phyloP scores from a whole-genome alignment of 1,140 invertebrate genomes.

The Magallana ariakensis region DNA sequence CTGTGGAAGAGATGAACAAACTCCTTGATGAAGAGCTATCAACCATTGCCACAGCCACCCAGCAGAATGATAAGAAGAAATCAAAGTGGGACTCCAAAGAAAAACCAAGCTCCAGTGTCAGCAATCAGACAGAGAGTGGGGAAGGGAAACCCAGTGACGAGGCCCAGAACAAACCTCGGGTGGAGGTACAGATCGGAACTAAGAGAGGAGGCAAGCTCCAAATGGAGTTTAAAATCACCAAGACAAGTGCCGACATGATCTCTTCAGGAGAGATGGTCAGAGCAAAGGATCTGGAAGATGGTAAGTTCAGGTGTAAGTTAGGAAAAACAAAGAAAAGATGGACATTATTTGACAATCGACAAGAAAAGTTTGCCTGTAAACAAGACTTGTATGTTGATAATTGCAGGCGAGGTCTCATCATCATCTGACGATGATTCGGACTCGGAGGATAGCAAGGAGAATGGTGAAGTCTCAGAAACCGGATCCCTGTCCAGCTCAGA shows the following conservation, averaged over 20 bases:
- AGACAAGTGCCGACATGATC: slow-evolving; percentile 63
- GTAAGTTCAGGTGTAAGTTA: slow-evolving; percentile 38
- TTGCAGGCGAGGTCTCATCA: slow-evolving; percentile 60
- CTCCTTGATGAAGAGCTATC: slow-evolving; percentile 78
- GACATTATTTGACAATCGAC: too few relatives aligned
- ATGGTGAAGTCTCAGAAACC: slow-evolving; percentile 63
- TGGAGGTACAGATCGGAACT: slow-evolving; percentile 57
- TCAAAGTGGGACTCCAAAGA: slow-evolving; percentile 44
- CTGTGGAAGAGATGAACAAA: slow-evolving; percentile 78
- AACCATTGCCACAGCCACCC: background rate
- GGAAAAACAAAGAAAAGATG: background rate
- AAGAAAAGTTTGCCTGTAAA: too few relatives aligned
- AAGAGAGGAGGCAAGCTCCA: slow-evolving; percentile 54
- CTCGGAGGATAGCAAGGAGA: slow-evolving; percentile 58
- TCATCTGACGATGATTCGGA: slow-evolving; percentile 62
- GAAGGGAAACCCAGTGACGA: slow-evolving; percentile 41
- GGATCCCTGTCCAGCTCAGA: slow-evolving; percentile 69
- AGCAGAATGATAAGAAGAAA: slow-evolving; percentile 16
- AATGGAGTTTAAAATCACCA: slow-evolving; percentile 59
- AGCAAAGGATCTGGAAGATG: slow-evolving; percentile 63
- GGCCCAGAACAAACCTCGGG: slow-evolving; percentile 31
- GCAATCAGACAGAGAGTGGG: background rate
- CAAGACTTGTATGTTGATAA: background rate
- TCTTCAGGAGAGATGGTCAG: slow-evolving; percentile 55
- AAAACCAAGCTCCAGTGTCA: background rate